Conservation (phyloP, 2,888 invertebrate genomes). For the Nesidiocoris tenuis region DNA sequence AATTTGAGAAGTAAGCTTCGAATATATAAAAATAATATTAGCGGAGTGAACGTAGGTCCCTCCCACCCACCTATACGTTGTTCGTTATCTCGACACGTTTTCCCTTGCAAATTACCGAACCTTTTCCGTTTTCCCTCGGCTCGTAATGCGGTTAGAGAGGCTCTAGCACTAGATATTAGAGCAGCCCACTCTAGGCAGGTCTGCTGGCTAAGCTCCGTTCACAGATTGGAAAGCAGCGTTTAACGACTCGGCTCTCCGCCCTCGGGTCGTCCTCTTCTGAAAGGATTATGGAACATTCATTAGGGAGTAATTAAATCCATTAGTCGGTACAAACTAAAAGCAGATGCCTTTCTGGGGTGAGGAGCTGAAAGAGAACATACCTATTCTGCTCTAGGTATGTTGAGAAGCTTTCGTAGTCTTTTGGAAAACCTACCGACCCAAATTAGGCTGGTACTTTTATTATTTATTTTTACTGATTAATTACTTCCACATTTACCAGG, state of each 20-base stretch:
- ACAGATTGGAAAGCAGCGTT: constrained; percentile 37
- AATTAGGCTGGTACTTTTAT: too few relatives aligned
- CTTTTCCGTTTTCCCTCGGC: not conserved
- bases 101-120: not conserved
- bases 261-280: not conserved
- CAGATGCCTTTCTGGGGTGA: constrained; percentile 6
- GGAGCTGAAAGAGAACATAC: too few relatives aligned
- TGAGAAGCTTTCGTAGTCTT: too few relatives aligned
- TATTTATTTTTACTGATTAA: too few relatives aligned
- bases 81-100: not conserved
- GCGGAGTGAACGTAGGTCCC: not conserved
- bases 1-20: too few relatives aligned
- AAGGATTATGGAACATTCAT: constrained; percentile 40
- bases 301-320: constrained; percentile 39
- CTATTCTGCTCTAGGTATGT: too few relatives aligned
- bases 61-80: too few relatives aligned
- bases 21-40: not conserved
- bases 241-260: constrained; percentile 16
- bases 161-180: not conserved
- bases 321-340: constrained; percentile 24
- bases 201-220: constrained; percentile 19
- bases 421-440: too few relatives aligned
- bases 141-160: not conserved
- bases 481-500: too few relatives aligned
- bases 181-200: not conserved